Evolutionary conservation across 2,888 invertebrate genomes (phyloP).

Genomic region (Phaedon cochleariae): DNA sequence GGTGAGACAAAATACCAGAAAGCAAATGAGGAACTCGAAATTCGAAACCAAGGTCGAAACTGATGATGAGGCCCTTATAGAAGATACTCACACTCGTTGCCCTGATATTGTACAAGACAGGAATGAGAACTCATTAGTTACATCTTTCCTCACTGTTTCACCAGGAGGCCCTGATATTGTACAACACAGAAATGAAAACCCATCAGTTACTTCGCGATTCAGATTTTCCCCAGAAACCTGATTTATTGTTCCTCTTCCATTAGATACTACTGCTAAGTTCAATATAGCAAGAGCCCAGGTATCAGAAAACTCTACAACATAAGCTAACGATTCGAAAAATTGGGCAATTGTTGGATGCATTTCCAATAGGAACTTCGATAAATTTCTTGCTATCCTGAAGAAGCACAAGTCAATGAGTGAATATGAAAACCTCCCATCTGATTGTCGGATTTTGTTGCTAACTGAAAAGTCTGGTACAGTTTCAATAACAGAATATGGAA

Average conservation of each 20-base stretch:
- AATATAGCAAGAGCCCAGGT: neutral
- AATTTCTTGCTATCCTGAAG: constrained; percentile 6
- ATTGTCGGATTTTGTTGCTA: constrained; percentile 12
- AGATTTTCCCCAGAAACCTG: neutral
- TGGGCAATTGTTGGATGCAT: constrained; percentile 14
- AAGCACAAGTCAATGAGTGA: neutral
- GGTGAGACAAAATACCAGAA: neutral
- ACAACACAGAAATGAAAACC: no score
- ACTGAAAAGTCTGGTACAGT: neutral
- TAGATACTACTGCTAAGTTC: neutral
- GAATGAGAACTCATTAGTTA: neutral
- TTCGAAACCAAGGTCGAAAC: no score
- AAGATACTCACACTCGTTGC: neutral
- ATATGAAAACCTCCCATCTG: constrained; percentile 17
- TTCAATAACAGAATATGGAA: constrained; percentile 8
- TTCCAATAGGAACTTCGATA: neutral
- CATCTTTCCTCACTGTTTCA: no score
- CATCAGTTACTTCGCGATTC: no score
- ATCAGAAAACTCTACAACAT: constrained; percentile 2
- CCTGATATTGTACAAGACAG: neutral
- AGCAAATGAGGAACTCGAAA: neutral
- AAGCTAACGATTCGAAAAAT: constrained; percentile 10
- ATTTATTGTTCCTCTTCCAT: constrained; percentile 4
- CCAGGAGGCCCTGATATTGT: no score
- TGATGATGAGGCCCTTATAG: no score